Base-by-base conservation (phyloP, 2,888 invertebrate genomes). In the Tipula confusa region DNA sequence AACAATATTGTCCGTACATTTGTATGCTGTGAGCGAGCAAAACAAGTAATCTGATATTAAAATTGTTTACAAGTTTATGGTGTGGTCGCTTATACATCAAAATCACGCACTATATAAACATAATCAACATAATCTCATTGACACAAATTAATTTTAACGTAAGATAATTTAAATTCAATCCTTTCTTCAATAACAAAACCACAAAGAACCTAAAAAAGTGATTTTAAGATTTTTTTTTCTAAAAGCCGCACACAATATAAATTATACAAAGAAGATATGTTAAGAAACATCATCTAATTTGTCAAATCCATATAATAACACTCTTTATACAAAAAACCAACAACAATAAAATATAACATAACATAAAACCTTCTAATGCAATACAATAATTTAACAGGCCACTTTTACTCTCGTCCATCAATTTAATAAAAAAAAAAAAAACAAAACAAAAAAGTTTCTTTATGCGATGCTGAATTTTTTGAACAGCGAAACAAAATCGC, bases 351-450 rank as follows among this genome's bases (percentile, higher is more conserved):
- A 33, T 9, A 6, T 33, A 1, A 33, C 33, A 33, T 9, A 33
- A 33, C 11, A 33, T 11, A 33, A 5, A 43, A 48, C 48, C 48
- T 48, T 6, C 18, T 48, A 48, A 48, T 18, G 24, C 64, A 64
- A 24, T 1, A 24, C 64, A 64, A 64, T 48, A 48, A 18, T 18
- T 48, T 24, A 64, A 64, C 18, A 64, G 24, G 24, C 18, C 64
- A 64, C 64, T 64, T 64, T 64, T 64, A 64, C 64, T 64, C 64
- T 64, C 64, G 64, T 64, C 64, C 64, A 64, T 64, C 64, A 64
- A 64, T 64, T 64, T 64, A 24, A 1, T 43, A 43, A 43, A n/a
- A n/a, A n/a, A n/a, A n/a, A n/a, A n/a, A n/a, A n/a, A n/a, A n/a
- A n/a, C n/a, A n/a, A n/a, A n/a, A n/a, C n/a, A n/a, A n/a, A n/a